Base-by-base conservation (phyloP, 2,888 invertebrate genomes). In the Muschampia plurimacula region DNA sequence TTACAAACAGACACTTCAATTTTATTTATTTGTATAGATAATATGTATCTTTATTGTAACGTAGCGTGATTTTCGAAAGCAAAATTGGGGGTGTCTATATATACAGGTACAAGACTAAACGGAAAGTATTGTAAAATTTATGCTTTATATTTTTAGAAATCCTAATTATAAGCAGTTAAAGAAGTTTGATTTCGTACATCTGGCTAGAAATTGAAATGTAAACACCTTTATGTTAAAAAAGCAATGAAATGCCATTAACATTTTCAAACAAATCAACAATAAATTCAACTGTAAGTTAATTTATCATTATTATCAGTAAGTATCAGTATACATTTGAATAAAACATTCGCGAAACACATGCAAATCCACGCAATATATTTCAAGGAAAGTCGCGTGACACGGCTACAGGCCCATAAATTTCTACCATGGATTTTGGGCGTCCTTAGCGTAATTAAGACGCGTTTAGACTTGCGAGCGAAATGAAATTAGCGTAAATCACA, bases 401-500 rank as follows among this genome's bases (percentile, higher is more conserved):
- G 49, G 55, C 62, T 72, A 55, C 28, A 41, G 72, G 74, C 75
- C 80, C 80, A 80, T 81, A 80, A 81, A 80, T 81, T 80, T 77
- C 76, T 55, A 10, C 55, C 55, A 73, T 77, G 78, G 78, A 79
- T 83, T 82, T 77, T 74, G 80, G 80, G 81, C 80, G 81, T 83
- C 82, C 86, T 87, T 82, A 83, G 83, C 84, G 83, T 92, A 90
- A 92, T 92, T 90, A 92, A 91, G 87, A 86, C 82, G 84, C 85
- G 88, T 87, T 89, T 86, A 88, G 86, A 87, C 84, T 83, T 75
- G 81, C 77, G 78, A 76, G 82, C 81, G 88, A 89, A 92, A 93
- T 91, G 89, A 92, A 92, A 93, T 94, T 92, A 93, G 86, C 86
- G 90, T 93, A 92, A 93, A 94, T 93, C 92, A 92, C 92, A 91